These are phyloP conservation scores for Pygoscelis adeliae DNA, from an alignment of 2,113 vertebrate genomes.

Conservation along the genomic window DNA sequence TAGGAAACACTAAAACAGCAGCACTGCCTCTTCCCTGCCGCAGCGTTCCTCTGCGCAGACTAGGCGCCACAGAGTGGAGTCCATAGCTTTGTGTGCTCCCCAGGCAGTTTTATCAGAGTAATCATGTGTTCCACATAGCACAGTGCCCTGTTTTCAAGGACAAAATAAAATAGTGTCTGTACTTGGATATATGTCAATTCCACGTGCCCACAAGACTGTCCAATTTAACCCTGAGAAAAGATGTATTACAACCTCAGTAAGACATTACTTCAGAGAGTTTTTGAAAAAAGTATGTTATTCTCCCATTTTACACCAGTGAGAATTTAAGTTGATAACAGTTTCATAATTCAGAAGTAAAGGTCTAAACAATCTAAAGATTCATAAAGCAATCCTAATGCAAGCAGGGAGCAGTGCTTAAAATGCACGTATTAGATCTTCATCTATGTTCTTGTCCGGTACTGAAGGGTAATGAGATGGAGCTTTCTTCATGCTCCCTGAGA, in stretches of 20 bases:
- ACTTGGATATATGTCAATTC: accelerated
- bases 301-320: not conserved
- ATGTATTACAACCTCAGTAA: not conserved
- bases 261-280: not conserved
- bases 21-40: accelerated
- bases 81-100: not conserved
- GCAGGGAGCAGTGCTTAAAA: not conserved
- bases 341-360: not conserved
- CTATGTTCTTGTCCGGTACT: not conserved
- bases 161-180: not conserved
- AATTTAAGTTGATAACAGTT: not conserved
- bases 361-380: not conserved
- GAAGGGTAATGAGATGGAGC: not conserved
- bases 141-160: not conserved
- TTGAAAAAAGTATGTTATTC: not conserved
- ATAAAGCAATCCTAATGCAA: not conserved
- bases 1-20: accelerated
- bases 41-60: not conserved
- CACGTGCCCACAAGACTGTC: not conserved
- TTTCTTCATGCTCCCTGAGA: not conserved
- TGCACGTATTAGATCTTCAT: not conserved
- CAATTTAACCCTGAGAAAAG: not conserved
- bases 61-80: not conserved
- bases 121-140: not conserved
- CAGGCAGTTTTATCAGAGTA: not conserved